Base-by-base conservation (phyloP, 2,888 invertebrate genomes). In the Creontiades dilutus region DNA sequence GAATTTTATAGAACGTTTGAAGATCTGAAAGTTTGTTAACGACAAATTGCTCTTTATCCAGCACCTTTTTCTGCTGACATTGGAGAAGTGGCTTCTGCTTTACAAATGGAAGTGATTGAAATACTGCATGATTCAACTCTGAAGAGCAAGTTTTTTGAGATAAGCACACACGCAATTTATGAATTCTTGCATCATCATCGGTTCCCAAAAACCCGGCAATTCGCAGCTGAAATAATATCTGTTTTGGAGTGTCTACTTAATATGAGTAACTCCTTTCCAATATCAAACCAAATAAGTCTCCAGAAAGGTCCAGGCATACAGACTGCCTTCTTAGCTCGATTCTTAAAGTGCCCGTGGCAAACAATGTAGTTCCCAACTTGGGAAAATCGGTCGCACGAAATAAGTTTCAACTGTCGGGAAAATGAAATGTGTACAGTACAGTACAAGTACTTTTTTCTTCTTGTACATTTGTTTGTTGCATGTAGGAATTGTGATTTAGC, bases 81-180 rank as follows among this genome's bases (percentile, higher is more conserved):
- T 11, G 2, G n/a, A 61, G n/a, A 61, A 16, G 16, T n/a, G 61
- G 19, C 61, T 9, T 61, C 61, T n/a, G 19, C 7, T 19, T n/a
- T 61, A 61, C 61, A 61, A 61, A 61, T 61, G 61, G 61, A 61
- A 19, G 61, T 61, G 61, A 61, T 19, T 61, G 61, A 61, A 61
- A 61, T 61, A 19, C 61, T n/a, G 9, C 9, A 1, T 52, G 52
- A 52, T 52, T 52, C 52, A 52, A 5, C 16, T 2, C 13, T 52
- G 52, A 52, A 52, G 11, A 3, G 11, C 52, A 52, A 52, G 52
- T 11, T 52, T 52, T 12, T 52, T 52, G 52, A 52, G 11, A 52
- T 16, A 52, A 12, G 11, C 52, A 52, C 11, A 7, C 37, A 2
- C 16, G 3, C 52, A 52, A 14, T 52, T 52, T 52, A 52, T 52